Evolutionary conservation across 1,140 invertebrate genomes (phyloP).

Genomic region (Lepidurus packardi): DNA sequence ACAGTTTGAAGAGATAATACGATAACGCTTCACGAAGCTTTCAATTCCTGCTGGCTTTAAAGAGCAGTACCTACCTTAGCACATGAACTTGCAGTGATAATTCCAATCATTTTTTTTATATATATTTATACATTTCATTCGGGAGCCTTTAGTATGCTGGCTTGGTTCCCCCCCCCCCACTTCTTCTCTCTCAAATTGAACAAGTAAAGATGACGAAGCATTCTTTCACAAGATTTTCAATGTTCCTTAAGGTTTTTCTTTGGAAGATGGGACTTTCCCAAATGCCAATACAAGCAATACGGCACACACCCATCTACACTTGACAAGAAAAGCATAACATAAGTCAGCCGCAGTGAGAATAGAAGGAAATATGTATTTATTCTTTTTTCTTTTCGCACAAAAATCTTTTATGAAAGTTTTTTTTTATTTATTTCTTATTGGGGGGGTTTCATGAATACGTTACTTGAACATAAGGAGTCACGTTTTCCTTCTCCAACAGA

Average conservation of each 20-base stretch:
- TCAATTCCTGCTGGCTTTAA: not conserved
- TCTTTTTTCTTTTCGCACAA: not conserved
- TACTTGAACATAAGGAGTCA: not conserved
- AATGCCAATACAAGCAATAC: constrained; percentile 9
- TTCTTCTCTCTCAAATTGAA: not conserved
- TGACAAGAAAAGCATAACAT: not conserved
- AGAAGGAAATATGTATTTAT: not conserved
- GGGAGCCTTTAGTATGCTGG: not conserved
- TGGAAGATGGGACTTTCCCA: not conserved
- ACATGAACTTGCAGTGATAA: not conserved
- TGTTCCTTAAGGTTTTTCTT: not conserved
- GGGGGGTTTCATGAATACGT: not conserved
- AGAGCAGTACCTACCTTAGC: not conserved
- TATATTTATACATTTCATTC: not conserved
- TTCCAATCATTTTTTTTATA: not conserved
- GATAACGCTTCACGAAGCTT: constrained; percentile 4
- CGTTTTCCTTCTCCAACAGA: not conserved
- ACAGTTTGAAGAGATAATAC: not conserved
- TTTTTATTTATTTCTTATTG: not conserved
- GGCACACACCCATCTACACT: not conserved
- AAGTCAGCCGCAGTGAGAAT: not conserved
- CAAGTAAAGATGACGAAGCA: constrained; percentile 13
- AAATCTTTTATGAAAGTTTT: not conserved
- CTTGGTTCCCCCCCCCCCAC: not conserved
- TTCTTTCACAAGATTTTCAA: not conserved